A percentile compares a stretch with the other conserved stretches of the same genome.
These are phyloP conservation scores for Chionodraco myersi DNA, from an alignment of 2,113 vertebrate species.

Conservation along the genomic window DNA sequence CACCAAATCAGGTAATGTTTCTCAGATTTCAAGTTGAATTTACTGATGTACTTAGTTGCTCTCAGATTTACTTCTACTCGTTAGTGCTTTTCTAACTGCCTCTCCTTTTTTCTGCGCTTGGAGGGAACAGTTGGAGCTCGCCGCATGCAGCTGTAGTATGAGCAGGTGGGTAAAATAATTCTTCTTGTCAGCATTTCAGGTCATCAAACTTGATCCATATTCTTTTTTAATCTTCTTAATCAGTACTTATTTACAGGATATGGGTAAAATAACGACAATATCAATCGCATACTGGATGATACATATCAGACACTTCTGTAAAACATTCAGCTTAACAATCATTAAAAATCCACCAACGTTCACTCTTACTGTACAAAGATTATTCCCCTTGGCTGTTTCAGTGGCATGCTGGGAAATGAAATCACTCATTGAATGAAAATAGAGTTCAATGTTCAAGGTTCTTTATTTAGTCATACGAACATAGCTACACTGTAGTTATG, in stretches of 20 bases:
- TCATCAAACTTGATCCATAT: conserved; percentile 36
- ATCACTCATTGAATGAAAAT: conserved; percentile 29
- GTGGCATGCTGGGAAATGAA: conserved; percentile 13
- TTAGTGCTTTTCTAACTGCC: neutral
- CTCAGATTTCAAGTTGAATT: neutral
- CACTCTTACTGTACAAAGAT: conserved; percentile 30
- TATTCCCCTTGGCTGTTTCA: conserved; percentile 5
- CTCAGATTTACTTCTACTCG: conserved; percentile 2
- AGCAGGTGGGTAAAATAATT: conserved; percentile 33
- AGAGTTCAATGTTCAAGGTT: no score
- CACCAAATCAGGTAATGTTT: neutral
- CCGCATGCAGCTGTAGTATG: conserved; percentile 29
- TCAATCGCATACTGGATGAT: neutral
- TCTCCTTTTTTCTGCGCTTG: neutral
- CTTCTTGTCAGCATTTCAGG: conserved; percentile 10
- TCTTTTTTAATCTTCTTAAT: conserved; percentile 17
- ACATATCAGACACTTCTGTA: neutral
- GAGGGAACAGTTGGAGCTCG: conserved; percentile 39
- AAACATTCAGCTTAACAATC: neutral
- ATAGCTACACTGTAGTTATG: no score
- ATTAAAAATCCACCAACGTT: conserved; percentile 35
- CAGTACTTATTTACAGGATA: neutral
- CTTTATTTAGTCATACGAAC: no score
- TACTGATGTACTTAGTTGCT: neutral
- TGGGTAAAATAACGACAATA: neutral